phyloP scores from a whole-genome alignment of 1,140 invertebrate genomes.

The Apolygus lucorum region DNA sequence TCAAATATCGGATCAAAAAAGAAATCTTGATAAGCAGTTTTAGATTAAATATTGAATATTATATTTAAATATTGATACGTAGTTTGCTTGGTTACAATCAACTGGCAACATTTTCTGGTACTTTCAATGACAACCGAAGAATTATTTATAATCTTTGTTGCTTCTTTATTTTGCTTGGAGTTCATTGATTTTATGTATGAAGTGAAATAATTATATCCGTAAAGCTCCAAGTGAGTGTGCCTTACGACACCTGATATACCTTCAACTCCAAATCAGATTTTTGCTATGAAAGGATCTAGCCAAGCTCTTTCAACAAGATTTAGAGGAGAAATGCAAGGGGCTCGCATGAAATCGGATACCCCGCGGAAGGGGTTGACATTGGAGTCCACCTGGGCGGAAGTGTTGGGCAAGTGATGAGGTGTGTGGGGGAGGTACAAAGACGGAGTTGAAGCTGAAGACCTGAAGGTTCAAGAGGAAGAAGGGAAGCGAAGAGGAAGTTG shows the following conservation, averaged over 20 bases:
- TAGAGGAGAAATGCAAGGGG: not conserved
- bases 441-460: not conserved
- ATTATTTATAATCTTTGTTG: too few relatives aligned
- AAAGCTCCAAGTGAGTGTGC: too few relatives aligned
- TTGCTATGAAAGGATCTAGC: not conserved
- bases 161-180: too few relatives aligned
- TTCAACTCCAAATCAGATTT: not conserved
- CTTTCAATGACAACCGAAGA: too few relatives aligned
- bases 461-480: not conserved
- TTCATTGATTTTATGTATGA: too few relatives aligned
- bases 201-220: too few relatives aligned
- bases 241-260: not conserved
- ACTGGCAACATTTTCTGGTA: too few relatives aligned
- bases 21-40: too few relatives aligned
- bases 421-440: not conserved
- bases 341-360: conserved; percentile 1
- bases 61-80: too few relatives aligned
- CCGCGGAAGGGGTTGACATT: not conserved
- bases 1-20: too few relatives aligned
- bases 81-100: too few relatives aligned
- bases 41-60: too few relatives aligned
- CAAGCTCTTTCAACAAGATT: not conserved
- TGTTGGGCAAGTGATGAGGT: not conserved
- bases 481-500: not conserved
- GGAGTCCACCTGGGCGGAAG: conserved; percentile 11